Evolutionary conservation across 2,797 vertebrate genomes (phyloP).

Genomic region (Tangara arthus): DNA sequence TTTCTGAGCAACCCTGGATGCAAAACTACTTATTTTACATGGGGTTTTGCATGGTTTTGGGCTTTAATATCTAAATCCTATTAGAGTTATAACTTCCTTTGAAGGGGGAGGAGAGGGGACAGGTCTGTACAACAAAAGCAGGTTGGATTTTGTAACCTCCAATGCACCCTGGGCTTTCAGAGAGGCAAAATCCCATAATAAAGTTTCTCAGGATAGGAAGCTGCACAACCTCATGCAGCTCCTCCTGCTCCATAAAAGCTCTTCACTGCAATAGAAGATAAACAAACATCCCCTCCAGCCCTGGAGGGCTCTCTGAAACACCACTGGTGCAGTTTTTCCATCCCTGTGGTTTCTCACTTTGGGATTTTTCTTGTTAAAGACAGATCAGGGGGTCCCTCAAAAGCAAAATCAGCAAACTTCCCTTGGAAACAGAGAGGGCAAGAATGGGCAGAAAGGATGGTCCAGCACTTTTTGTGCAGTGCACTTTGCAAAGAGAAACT

Average conservation of each 20-base stretch:
- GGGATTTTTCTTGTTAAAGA: neutral
- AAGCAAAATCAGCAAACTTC: neutral
- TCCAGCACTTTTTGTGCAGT: neutral
- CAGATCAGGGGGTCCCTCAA: neutral
- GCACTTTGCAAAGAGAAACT: neutral
- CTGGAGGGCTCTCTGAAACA: neutral
- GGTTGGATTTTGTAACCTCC: slow-evolving; percentile 1
- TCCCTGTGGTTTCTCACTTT: neutral
- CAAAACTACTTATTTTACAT: neutral
- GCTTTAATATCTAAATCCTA: slow-evolving; percentile 52
- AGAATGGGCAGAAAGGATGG: neutral
- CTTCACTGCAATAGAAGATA: neutral
- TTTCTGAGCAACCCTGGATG: neutral
- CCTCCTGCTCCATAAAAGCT: neutral
- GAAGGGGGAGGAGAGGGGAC: neutral
- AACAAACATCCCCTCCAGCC: neutral
- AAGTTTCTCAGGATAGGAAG: neutral
- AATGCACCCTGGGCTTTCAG: neutral
- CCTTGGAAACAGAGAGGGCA: neutral
- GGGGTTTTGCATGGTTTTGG: neutral
- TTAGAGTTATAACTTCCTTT: slow-evolving; percentile 23
- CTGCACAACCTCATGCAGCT: neutral
- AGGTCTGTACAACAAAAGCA: slow-evolving; percentile 12
- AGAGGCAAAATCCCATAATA: neutral
- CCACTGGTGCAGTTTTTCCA: neutral